These are phyloP conservation scores for Pogoniulus pusillus DNA, from an alignment of 2,797 vertebrate species.

Conservation along the genomic window DNA sequence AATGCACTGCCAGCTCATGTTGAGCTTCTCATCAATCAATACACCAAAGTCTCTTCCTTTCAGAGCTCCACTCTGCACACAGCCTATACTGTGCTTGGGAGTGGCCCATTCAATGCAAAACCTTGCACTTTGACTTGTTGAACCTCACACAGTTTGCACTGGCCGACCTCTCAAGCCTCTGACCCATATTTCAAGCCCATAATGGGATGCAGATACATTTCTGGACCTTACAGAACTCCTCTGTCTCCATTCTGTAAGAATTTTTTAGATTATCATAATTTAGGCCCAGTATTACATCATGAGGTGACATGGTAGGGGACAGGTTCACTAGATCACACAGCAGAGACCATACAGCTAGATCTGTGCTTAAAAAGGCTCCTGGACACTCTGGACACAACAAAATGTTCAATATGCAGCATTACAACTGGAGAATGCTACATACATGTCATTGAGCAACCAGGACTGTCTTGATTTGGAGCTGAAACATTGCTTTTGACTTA, in stretches of 20 bases:
- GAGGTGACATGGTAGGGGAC: neutral
- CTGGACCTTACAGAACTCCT: neutral
- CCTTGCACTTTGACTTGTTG: no score
- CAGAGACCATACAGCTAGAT: neutral
- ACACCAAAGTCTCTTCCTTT: no score
- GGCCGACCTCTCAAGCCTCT: no score
- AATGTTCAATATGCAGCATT: neutral
- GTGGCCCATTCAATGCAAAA: no score
- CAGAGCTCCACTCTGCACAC: no score
- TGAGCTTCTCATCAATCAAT: no score
- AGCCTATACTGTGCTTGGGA: no score
- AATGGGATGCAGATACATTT: fast-evolving
- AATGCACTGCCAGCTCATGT: no score
- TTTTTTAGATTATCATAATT: neutral
- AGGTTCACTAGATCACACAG: fast-evolving
- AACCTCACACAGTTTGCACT: no score
- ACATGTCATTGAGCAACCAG: neutral
- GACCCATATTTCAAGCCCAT: no score
- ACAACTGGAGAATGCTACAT: neutral
- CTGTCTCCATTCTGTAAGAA: neutral
- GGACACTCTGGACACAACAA: neutral
- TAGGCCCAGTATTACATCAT: neutral
- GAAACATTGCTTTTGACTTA: neutral
- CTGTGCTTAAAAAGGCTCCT: neutral
- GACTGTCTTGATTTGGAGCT: neutral